phyloP scores from a whole-genome alignment of 2,797 vertebrate species.

The Acrossocheilus wenchowensis region DNA sequence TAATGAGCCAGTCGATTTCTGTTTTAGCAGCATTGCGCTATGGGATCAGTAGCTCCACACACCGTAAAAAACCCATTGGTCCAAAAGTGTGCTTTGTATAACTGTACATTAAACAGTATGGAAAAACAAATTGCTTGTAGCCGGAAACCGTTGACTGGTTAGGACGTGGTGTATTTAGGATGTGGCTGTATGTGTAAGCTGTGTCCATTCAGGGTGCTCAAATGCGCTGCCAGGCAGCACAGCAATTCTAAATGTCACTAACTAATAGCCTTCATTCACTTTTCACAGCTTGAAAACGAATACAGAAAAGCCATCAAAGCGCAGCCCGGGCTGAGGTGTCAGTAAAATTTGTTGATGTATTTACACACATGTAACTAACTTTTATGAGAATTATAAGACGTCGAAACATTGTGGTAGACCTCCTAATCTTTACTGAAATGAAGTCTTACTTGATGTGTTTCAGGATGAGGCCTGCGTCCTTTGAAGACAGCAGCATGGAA shows the following conservation, averaged over 20 bases:
- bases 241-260: constrained; percentile 42
- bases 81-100: neutral
- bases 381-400: constrained; percentile 46
- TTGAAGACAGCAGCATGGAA: constrained; percentile 56
- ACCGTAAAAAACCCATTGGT: neutral
- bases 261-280: constrained; percentile 40
- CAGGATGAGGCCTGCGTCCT: constrained; percentile 49
- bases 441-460: constrained; percentile 58
- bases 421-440: constrained; percentile 59
- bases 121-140: constrained; percentile 26
- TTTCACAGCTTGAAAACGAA: constrained; percentile 47
- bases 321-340: constrained; percentile 49
- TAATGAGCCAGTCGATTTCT: neutral
- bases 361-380: constrained; percentile 53
- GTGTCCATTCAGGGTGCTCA: constrained; percentile 18
- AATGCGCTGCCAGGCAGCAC: constrained; percentile 27
- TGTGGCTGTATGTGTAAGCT: constrained; percentile 20
- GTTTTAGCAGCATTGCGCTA: neutral
- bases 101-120: constrained; percentile 15
- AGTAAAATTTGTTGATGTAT: constrained; percentile 55
- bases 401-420: constrained; percentile 33
- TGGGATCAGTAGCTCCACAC: neutral
- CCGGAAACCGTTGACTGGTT: neutral
- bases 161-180: constrained; percentile 4
- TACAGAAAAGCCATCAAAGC: constrained; percentile 52